phyloP scores from a whole-genome alignment of 1,140 invertebrate species.

The Drosophila pallidifrons region DNA sequence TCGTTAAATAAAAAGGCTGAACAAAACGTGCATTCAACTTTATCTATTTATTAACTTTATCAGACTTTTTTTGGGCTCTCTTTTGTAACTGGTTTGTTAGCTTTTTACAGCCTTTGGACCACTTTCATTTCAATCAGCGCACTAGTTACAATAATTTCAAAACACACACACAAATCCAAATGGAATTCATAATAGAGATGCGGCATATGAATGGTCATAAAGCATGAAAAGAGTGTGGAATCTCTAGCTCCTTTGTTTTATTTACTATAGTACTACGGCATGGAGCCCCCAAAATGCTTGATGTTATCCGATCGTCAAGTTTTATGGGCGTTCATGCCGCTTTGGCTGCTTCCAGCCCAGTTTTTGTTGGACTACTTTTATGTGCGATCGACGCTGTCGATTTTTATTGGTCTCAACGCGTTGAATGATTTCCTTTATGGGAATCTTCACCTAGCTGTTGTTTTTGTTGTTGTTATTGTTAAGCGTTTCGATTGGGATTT shows the following conservation, averaged over 20 bases:
- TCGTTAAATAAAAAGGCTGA: constrained; percentile 11
- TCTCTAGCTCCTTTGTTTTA: constrained; percentile 37
- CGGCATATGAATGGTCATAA: constrained; percentile 23
- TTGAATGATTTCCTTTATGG: constrained; percentile 71
- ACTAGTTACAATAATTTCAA: constrained; percentile 66
- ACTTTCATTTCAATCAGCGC: constrained; percentile 67
- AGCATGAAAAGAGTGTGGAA: constrained; percentile 28
- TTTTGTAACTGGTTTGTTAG: constrained; percentile 18
- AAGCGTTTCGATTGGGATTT: constrained; percentile 73
- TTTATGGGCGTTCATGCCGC: constrained; percentile 45
- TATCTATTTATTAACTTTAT: not conserved
- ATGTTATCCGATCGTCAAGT: constrained; percentile 43
- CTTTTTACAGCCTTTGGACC: constrained; percentile 20
- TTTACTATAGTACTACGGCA: constrained; percentile 6
- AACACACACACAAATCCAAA: constrained; percentile 37
- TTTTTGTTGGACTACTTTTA: constrained; percentile 24
- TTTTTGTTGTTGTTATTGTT: constrained; percentile 51
- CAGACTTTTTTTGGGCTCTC: not conserved
- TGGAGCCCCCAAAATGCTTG: constrained; percentile 11
- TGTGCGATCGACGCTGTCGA: constrained; percentile 4
- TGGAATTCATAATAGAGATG: constrained; percentile 73
- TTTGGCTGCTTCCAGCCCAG: constrained; percentile 22
- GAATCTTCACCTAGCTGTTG: constrained; percentile 19
- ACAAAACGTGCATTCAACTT: constrained; percentile 16
- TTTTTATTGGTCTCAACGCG: constrained; percentile 60